phyloP scores from a whole-genome alignment of 2,113 vertebrate genomes.

The Brachionichthys hirsutus region DNA sequence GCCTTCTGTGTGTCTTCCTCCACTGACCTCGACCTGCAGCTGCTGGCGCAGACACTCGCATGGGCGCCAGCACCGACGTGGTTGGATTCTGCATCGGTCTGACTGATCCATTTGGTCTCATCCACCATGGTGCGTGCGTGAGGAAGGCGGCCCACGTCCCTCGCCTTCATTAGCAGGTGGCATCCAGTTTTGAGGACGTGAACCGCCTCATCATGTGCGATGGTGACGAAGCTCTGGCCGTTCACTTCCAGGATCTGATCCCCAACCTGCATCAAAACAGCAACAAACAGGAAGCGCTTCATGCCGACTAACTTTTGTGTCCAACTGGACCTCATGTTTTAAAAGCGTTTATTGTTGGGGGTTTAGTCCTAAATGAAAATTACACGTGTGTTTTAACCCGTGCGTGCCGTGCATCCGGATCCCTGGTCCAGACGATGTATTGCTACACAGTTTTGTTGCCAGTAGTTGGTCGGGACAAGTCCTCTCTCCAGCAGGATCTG shows the following conservation, averaged over 20 bases:
- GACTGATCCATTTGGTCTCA: conserved; percentile 89
- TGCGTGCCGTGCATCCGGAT: conserved; percentile 11
- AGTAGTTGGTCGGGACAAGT: too few relatives aligned
- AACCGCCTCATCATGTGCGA: conserved; percentile 91
- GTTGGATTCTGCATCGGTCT: conserved; percentile 75
- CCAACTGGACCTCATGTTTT: too few relatives aligned
- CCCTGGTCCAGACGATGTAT: neutral
- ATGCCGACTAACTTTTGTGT: too few relatives aligned
- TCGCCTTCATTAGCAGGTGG: conserved; percentile 88
- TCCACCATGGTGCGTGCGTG: conserved; percentile 88
- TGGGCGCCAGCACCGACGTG: neutral
- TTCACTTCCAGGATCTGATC: conserved; percentile 96
- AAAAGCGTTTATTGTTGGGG: neutral
- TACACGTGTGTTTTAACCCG: neutral
- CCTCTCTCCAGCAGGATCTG: too few relatives aligned
- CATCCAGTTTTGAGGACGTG: conserved; percentile 85
- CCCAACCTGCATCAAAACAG: conserved; percentile 80
- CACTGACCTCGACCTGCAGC: conserved; percentile 68
- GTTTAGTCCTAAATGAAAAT: neutral
- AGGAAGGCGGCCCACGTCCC: conserved; percentile 90
- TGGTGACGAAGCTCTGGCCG: conserved; percentile 83
- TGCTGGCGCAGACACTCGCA: neutral
- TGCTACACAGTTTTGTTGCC: neutral
- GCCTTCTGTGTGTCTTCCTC: too few relatives aligned
- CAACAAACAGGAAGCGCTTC: too few relatives aligned